phyloP scores from a whole-genome alignment of 2,888 invertebrate genomes.

The Sesia bembeciformis region DNA sequence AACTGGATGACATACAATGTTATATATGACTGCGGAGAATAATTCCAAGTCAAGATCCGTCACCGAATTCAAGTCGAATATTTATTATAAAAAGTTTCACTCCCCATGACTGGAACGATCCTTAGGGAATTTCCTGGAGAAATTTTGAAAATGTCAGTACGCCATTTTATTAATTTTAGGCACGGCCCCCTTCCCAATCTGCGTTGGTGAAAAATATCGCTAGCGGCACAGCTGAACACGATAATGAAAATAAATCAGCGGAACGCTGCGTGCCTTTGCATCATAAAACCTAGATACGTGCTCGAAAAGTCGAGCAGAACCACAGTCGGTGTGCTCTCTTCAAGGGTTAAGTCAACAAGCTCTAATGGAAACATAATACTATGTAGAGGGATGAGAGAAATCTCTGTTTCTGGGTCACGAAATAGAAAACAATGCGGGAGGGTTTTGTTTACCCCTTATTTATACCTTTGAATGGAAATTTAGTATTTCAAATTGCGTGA shows the following conservation, averaged over 20 bases:
- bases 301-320: constrained; percentile 16
- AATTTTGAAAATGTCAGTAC: constrained; percentile 1
- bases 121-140: not conserved
- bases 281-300: constrained; percentile 42
- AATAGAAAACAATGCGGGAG: constrained; percentile 46
- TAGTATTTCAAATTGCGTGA: constrained; percentile 16
- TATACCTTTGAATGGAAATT: constrained; percentile 30
- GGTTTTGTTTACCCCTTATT: constrained; percentile 43
- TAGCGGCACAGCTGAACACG: constrained; percentile 30
- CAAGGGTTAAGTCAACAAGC: constrained; percentile 56
- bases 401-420: constrained; percentile 43
- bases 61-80: constrained; percentile 23
- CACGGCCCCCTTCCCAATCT: constrained; percentile 24
- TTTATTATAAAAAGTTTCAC: constrained; percentile 13
- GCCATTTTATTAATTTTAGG: constrained; percentile 36
- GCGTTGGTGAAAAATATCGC: constrained; percentile 32
- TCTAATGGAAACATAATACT: constrained; percentile 59
- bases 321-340: constrained; percentile 30
- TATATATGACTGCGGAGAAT: constrained; percentile 54
- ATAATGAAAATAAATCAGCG: constrained; percentile 53
- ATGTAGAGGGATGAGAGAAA: constrained; percentile 30
- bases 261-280: constrained; percentile 34
- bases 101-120: constrained; percentile 9
- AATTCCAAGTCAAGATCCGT: constrained; percentile 41
- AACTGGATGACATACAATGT: constrained; percentile 60